Evolutionary conservation across 2,888 invertebrate species (phyloP).

Genomic region (Matsumyia berberina): DNA sequence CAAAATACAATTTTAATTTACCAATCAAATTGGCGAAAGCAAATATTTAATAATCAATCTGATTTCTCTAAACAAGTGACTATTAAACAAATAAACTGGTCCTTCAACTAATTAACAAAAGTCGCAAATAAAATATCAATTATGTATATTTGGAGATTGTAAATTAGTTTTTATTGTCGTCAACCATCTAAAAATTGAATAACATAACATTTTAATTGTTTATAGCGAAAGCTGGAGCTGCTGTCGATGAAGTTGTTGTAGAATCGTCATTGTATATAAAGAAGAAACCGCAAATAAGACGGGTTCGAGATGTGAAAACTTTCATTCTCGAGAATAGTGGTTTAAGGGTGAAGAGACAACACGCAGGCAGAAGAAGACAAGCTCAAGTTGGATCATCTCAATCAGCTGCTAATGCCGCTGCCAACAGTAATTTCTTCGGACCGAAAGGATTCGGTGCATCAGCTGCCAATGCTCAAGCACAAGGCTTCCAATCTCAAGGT

Average conservation of each 20-base stretch:
- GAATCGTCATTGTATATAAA: slow-evolving; percentile 85
- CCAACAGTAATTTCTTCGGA: slow-evolving; percentile 77
- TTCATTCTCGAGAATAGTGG: not conserved
- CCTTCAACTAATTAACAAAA: not conserved
- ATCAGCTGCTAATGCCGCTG: slow-evolving; percentile 81
- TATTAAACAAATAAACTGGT: slow-evolving; percentile 1
- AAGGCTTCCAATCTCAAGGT: slow-evolving; percentile 82
- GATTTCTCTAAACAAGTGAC: not conserved
- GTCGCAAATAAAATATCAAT: not conserved
- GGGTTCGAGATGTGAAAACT: slow-evolving; percentile 76
- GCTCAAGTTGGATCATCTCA: slow-evolving; percentile 79
- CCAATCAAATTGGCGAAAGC: not conserved
- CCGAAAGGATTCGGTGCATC: slow-evolving; percentile 80
- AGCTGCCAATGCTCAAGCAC: slow-evolving; percentile 82
- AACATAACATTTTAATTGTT: not conserved
- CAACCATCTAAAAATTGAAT: not conserved
- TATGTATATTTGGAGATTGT: no score
- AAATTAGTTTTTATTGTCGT: no score
- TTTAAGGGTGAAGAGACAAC: slow-evolving; percentile 44
- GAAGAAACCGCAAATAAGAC: slow-evolving; percentile 81
- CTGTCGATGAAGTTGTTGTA: slow-evolving; percentile 85
- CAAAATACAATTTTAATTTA: not conserved
- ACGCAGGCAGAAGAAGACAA: not conserved
- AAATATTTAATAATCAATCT: not conserved
- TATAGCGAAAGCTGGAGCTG: slow-evolving; percentile 79